Percentiles rank a stretch among this genome's conserved stretches.
phyloP scores from a whole-genome alignment of 2,797 vertebrate species.

The Tympanoctomys barrerae region DNA sequence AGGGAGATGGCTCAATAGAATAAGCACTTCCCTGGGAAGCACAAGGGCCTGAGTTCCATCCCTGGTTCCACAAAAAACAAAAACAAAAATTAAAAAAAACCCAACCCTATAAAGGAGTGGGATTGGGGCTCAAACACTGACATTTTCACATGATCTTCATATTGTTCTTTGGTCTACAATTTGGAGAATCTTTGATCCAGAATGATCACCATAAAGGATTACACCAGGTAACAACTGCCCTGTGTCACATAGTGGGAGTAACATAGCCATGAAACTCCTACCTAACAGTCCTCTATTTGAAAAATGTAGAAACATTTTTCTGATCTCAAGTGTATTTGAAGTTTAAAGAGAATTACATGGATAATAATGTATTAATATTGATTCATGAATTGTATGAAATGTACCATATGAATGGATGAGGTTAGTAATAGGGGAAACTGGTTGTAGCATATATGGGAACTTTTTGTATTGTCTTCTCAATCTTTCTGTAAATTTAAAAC shows the following conservation, averaged over 20 bases:
- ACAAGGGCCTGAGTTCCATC: too few species aligned
- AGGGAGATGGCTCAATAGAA: too few species aligned
- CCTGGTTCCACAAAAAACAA: too few species aligned
- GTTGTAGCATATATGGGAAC: not conserved
- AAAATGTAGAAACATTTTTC: not conserved
- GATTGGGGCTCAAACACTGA: not conserved
- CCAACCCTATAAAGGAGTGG: not conserved
- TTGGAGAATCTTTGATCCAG: conserved; percentile 10
- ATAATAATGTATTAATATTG: not conserved
- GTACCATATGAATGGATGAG: not conserved
- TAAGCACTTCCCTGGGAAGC: too few species aligned
- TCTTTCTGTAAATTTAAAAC: conserved; percentile 54
- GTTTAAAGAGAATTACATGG: conserved; percentile 34
- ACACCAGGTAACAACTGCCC: not conserved
- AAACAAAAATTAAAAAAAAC: too few species aligned
- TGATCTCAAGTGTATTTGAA: not conserved
- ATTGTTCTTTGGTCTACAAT: not conserved
- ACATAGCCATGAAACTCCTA: not conserved
- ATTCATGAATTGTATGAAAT: conserved; percentile 1
- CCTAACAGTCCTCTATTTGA: not conserved
- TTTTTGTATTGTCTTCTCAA: not conserved
- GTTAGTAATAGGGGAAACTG: not conserved
- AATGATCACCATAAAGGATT: conserved; percentile 38
- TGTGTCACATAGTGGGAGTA: not conserved
- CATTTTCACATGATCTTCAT: conserved; percentile 28